Conservation (phyloP, 2,113 vertebrate species). For the rat (Rattus norvegicus) region DNA sequence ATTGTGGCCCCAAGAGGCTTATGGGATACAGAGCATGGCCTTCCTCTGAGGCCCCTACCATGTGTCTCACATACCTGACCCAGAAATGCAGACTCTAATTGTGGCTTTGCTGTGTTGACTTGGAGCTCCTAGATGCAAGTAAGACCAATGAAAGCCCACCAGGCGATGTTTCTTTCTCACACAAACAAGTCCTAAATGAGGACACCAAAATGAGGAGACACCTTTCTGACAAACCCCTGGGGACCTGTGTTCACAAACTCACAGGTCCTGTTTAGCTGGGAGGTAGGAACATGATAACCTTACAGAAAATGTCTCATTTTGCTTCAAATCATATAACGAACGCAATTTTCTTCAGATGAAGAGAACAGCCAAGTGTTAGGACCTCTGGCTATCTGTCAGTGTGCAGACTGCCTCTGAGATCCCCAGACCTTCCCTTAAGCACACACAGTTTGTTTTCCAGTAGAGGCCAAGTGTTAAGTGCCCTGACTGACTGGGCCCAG, state of each 20-base stretch:
- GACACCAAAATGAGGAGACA: background rate
- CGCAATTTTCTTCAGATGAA: constrained; percentile 9
- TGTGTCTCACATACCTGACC: background rate
- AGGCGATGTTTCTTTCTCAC: constrained; percentile 36
- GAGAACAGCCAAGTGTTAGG: background rate
- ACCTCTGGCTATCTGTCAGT: background rate
- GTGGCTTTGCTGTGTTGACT: background rate
- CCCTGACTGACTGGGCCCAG: background rate
- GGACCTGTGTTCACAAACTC: background rate
- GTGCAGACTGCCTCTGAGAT: background rate
- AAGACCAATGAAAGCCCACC: background rate
- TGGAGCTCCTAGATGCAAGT: background rate
- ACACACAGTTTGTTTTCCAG: background rate
- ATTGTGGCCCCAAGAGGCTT: background rate
- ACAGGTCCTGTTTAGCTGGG: background rate
- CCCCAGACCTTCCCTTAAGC: background rate
- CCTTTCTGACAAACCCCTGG: constrained; percentile 15
- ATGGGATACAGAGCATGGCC: accelerated
- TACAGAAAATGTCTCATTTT: constrained; percentile 34
- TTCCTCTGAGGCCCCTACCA: background rate
- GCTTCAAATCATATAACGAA: background rate
- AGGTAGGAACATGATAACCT: background rate
- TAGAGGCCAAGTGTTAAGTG: background rate
- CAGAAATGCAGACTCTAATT: background rate
- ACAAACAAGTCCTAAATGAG: constrained; percentile 48